A percentile compares a stretch with the other conserved stretches of the same genome.
Evolutionary conservation across 2,113 vertebrate genomes (phyloP).

Genomic region (Nycticryphes semicollaris): DNA sequence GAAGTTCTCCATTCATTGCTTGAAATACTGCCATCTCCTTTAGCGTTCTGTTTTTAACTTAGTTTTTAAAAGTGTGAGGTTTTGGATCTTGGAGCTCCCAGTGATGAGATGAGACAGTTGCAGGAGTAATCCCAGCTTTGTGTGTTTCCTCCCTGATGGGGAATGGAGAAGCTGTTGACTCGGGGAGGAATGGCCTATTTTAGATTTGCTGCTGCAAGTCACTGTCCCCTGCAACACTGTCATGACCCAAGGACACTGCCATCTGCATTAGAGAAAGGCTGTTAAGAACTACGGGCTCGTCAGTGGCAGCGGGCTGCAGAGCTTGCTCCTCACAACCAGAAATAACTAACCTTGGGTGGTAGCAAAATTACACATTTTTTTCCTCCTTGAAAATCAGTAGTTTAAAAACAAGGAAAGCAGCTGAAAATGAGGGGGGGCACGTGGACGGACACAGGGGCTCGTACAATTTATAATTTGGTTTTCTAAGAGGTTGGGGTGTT

Average conservation of each 20-base stretch:
- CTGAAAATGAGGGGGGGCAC: not conserved
- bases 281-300: too few relatives aligned
- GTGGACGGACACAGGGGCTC: not conserved
- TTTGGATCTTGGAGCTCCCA: not conserved
- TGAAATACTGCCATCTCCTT: not conserved
- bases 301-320: too few relatives aligned
- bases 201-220: not conserved
- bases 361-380: not conserved
- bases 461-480: not conserved
- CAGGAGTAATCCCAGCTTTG: not conserved
- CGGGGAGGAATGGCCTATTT: fast-evolving
- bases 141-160: not conserved
- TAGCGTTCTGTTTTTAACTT: not conserved
- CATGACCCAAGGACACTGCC: not conserved
- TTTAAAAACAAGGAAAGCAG: not conserved
- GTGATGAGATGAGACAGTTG: not conserved
- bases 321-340: too few relatives aligned
- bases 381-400: not conserved
- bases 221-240: not conserved
- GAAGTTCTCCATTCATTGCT: not conserved
- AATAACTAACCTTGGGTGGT: not conserved
- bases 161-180: not conserved
- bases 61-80: not conserved
- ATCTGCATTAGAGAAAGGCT: too few relatives aligned
- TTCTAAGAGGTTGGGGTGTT: not conserved